phyloP scores from a whole-genome alignment of 2,797 vertebrate species.

The Kryptopterus vitreolus region DNA sequence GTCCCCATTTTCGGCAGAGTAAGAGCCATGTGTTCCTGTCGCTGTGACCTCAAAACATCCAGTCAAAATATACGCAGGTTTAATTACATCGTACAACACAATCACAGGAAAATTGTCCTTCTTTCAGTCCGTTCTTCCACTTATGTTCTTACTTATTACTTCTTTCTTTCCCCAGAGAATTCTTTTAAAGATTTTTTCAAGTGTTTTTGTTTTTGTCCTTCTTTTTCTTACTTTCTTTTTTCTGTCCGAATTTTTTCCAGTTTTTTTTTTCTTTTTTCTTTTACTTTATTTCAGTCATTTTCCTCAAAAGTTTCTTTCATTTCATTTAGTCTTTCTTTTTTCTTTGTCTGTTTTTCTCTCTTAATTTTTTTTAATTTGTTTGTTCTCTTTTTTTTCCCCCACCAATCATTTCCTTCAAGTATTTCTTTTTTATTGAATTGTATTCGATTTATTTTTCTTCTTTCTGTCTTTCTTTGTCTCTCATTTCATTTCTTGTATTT shows the following conservation, averaged over 20 bases:
- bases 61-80: background rate
- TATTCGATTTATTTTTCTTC: background rate
- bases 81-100: background rate
- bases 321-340: background rate
- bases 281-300: background rate
- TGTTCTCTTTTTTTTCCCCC: background rate
- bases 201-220: background rate
- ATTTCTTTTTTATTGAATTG: no score
- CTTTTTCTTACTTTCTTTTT: background rate
- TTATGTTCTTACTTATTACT: no score
- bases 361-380: background rate
- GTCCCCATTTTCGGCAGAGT: constrained; percentile 97
- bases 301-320: background rate
- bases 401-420: no score
- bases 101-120: background rate
- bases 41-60: no score
- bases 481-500: background rate
- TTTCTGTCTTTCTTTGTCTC: background rate
- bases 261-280: background rate
- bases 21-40: constrained; percentile 58
- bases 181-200: background rate
- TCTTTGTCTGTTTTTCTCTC: background rate
- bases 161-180: background rate
- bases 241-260: background rate
- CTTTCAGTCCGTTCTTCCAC: no score